Percentiles rank a stretch among this genome's conserved stretches.
phyloP scores from a whole-genome alignment of 2,113 vertebrate genomes.

The Rallus limicola region DNA sequence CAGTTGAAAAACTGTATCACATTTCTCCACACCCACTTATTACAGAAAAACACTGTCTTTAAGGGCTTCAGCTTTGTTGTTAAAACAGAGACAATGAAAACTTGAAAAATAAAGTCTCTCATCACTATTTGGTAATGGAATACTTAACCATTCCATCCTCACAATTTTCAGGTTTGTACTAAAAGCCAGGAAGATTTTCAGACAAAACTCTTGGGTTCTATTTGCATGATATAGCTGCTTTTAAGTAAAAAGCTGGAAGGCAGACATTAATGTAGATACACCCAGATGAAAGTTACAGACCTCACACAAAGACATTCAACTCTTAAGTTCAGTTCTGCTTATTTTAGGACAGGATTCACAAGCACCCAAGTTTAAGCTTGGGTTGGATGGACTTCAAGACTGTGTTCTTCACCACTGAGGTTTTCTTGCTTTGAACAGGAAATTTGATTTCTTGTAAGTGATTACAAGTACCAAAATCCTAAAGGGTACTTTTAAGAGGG shows the following conservation, averaged over 20 bases:
- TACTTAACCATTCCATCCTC: neutral
- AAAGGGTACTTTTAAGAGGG: neutral
- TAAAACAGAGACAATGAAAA: neutral
- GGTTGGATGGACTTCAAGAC: neutral
- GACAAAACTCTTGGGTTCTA: neutral
- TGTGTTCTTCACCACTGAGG: neutral
- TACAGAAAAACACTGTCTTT: neutral
- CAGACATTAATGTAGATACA: neutral
- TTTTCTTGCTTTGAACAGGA: neutral
- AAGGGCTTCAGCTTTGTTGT: neutral
- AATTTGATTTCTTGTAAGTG: neutral
- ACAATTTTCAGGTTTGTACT: neutral
- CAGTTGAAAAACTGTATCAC: neutral
- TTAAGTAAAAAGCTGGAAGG: neutral
- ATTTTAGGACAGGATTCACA: neutral
- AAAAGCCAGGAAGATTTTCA: neutral
- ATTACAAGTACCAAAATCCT: neutral
- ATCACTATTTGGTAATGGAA: neutral
- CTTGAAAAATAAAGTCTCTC: neutral
- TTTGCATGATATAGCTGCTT: neutral
- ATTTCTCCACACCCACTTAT: neutral
- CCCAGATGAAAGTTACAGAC: neutral
- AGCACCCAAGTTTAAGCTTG: neutral
- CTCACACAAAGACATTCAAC: neutral
- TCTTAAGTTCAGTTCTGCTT: neutral